These are phyloP conservation scores for Prolemur simus DNA, from an alignment of 2,113 vertebrate genomes.

Conservation along the genomic window DNA sequence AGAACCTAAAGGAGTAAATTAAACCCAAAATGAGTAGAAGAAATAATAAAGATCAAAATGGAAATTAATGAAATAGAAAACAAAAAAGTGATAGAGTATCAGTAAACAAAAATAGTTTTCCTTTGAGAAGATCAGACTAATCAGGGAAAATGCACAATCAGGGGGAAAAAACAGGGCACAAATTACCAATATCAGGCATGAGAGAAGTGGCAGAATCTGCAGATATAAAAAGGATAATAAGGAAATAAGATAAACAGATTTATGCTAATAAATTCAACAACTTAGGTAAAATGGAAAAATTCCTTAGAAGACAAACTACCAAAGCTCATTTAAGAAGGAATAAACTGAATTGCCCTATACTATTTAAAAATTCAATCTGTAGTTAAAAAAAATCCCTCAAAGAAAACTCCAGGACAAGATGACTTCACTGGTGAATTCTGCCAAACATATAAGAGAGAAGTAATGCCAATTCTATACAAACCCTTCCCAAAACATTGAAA, in stretches of 20 bases:
- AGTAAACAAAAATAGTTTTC: not conserved
- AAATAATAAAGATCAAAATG: not conserved
- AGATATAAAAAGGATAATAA: not conserved
- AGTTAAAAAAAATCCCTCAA: not conserved
- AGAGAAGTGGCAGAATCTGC: not conserved
- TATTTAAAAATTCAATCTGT: slow-evolving; percentile 1
- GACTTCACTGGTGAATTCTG: not conserved
- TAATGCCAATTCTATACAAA: slow-evolving; percentile 8
- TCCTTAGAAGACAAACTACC: not conserved
- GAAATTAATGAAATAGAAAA: not conserved
- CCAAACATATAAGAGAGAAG: not conserved
- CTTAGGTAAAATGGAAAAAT: not conserved
- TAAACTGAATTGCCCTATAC: not conserved
- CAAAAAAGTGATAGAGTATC: not conserved
- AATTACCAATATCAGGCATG: not conserved
- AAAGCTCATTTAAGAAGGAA: not conserved
- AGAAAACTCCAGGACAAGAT: not conserved
- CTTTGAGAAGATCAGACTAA: slow-evolving; percentile 14
- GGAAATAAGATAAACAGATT: not conserved
- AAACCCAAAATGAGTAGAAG: not conserved
- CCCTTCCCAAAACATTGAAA: slow-evolving; percentile 34
- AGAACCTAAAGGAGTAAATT: not conserved
- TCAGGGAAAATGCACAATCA: not conserved
- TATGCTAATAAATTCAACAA: slow-evolving; percentile 10
- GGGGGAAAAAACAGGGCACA: not conserved